Evolutionary conservation across 2,888 invertebrate species (phyloP).

Genomic region (Cheilosia vernalis): DNA sequence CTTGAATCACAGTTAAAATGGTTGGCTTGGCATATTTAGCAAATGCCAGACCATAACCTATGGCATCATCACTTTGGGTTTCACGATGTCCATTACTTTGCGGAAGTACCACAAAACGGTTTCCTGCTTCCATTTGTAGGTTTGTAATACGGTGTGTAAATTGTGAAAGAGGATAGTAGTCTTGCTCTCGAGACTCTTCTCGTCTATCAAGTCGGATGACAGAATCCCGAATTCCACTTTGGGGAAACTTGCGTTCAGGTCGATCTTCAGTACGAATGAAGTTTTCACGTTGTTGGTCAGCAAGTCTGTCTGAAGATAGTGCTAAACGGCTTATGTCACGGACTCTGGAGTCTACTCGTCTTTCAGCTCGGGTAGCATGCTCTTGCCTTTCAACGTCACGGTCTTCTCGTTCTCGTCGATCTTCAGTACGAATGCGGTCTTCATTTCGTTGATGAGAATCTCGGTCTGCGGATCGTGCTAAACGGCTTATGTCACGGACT

Average conservation of each 20-base stretch:
- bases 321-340: background rate
- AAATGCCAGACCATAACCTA: background rate
- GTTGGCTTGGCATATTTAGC: slow-evolving; percentile 46
- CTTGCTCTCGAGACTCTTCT: background rate
- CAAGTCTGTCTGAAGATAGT: background rate
- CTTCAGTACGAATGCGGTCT: background rate
- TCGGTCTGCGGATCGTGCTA: too few species aligned
- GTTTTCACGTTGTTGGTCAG: slow-evolving; percentile 4
- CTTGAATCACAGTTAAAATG: slow-evolving; percentile 72
- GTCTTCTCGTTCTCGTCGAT: slow-evolving; percentile 27
- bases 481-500: background rate
- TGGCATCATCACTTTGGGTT: background rate
- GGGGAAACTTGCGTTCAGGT: background rate
- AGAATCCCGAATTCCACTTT: background rate
- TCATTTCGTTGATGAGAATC: background rate
- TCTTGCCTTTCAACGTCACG: background rate
- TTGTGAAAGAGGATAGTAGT: too few species aligned
- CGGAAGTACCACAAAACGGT: background rate
- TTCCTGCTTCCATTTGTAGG: too few species aligned
- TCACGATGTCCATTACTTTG: background rate
- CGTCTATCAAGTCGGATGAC: background rate
- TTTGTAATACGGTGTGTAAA: background rate
- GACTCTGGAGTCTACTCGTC: background rate
- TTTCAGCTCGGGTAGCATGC: background rate
- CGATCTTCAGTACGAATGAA: background rate